Base-by-base conservation (phyloP, 2,797 vertebrate species). In the Intellagama lesueurii region DNA sequence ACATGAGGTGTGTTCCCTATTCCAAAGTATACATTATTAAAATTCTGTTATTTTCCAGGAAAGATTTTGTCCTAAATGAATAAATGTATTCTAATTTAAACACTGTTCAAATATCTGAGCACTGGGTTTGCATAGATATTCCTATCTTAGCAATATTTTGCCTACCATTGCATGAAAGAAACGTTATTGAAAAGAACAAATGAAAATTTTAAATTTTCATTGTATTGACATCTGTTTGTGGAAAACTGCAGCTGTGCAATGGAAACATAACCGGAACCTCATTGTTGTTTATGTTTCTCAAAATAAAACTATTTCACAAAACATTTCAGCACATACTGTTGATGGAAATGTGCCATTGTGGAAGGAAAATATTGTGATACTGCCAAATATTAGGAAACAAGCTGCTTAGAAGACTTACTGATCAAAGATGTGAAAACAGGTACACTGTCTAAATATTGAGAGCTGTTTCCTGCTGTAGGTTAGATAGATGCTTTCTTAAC, bases 291-390 rank as follows among this genome's bases (percentile, higher is more conserved):
- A 56, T 81, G 32, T 56, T 86, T 81, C 84, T 86, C 40, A 82
- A 81, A 82, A 86, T 83, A 83, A 88, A 88, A 76, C 32, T 44
- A 40, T 56, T 86, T 76, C n/a, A 52, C 68, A 72, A 72, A 89
- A 30, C 26, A 11, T 85, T 78, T 72, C 5, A 11, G 77, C 56
- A 68, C 40, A 86, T 56, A 32, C 35, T 85, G 49, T 49, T 70
- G 83, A 81, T 85, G 24, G 30, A 80, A 85, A 81, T 81, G 78
- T 35, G 40, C 75, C 32, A 86, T 19, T 76, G 78, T 86, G 56
- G 66, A 79, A 81, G 17, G 40, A 73, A 89, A 86, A 89, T 68
- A 86, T 52, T 81, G 30, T 73, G 69, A 17, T 81, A 35, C 56
- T 22, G 4, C 87, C 56, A 68, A 68, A 66, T 77, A 69, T 76